These are phyloP conservation scores for Squalus acanthias DNA, from an alignment of 2,797 vertebrate genomes.

Conservation along the genomic window DNA sequence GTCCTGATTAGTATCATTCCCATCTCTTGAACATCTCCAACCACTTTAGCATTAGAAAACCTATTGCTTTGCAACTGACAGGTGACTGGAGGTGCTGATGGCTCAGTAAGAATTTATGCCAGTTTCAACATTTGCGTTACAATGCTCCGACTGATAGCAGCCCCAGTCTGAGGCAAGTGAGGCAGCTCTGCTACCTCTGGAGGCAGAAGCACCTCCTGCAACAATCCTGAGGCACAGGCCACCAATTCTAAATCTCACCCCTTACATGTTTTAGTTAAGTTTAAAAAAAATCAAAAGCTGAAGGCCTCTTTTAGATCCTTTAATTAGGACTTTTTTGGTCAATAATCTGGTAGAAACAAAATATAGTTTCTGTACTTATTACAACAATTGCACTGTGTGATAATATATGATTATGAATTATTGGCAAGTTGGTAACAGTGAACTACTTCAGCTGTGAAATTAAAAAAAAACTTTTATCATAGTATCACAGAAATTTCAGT, in stretches of 20 bases:
- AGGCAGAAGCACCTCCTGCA: not conserved
- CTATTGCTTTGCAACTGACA: not conserved
- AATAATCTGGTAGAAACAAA: not conserved
- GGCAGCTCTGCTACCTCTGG: not conserved
- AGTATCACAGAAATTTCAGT: not conserved
- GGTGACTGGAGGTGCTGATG: not conserved
- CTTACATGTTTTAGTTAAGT: not conserved
- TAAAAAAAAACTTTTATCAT: too few species aligned
- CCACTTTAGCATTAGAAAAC: not conserved
- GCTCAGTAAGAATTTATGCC: not conserved
- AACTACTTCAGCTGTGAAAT: too few species aligned
- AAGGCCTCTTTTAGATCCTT: not conserved
- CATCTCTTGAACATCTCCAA: slow-evolving; percentile 21
- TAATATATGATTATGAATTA: not conserved
- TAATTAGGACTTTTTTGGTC: not conserved
- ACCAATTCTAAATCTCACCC: too few species aligned
- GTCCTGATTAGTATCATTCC: not conserved
- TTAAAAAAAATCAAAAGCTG: not conserved
- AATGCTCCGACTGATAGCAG: too few species aligned
- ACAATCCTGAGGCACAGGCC: not conserved
- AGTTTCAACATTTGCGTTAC: not conserved
- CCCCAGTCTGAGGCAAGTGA: not conserved
- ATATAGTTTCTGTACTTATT: not conserved
- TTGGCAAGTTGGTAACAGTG: too few species aligned
- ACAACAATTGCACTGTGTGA: not conserved